A percentile compares a stretch with the other conserved stretches of the same genome.
These are phyloP conservation scores for Noctuana brunneofusca DNA, from an alignment of 2,888 invertebrate species.

Conservation along the genomic window DNA sequence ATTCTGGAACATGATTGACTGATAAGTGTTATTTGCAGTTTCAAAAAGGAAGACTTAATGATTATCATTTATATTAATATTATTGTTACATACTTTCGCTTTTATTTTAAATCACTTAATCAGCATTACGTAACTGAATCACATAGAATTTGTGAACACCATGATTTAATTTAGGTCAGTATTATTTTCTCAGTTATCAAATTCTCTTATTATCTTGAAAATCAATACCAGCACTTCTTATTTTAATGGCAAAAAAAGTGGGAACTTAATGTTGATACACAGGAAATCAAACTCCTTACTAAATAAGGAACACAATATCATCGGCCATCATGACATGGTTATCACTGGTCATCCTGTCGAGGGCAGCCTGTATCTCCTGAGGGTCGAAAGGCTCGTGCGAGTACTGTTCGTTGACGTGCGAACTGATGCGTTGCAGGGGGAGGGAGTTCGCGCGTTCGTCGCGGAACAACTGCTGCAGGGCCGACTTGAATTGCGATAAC, in stretches of 20 bases:
- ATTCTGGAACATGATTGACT: too few species aligned
- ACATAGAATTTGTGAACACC: too few species aligned
- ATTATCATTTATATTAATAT: too few species aligned
- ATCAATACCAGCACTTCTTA: neutral
- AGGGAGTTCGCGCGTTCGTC: conserved; percentile 90
- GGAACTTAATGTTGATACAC: neutral
- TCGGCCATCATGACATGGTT: conserved; percentile 97
- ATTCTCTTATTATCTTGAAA: too few species aligned
- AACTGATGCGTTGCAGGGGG: conserved; percentile 84
- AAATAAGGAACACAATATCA: conserved; percentile 90
- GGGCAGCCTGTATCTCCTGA: conserved; percentile 90
- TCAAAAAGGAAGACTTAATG: too few species aligned
- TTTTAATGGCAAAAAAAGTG: neutral
- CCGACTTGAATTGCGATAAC: conserved; percentile 87
- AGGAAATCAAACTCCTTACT: neutral
- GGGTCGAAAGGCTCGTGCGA: conserved; percentile 82
- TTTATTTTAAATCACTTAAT: too few species aligned
- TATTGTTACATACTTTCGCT: too few species aligned
- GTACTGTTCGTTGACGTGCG: conserved; percentile 85
- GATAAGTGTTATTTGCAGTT: too few species aligned
- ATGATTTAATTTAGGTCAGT: too few species aligned
- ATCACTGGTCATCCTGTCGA: conserved; percentile 92
- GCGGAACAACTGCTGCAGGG: conserved; percentile 89
- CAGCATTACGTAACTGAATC: too few species aligned
- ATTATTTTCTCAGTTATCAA: too few species aligned